These are phyloP conservation scores for Amphimedon queenslandica DNA, from an alignment of 37 sponge, comb jelly and placozoan genomes.

Conservation along the genomic window DNA sequence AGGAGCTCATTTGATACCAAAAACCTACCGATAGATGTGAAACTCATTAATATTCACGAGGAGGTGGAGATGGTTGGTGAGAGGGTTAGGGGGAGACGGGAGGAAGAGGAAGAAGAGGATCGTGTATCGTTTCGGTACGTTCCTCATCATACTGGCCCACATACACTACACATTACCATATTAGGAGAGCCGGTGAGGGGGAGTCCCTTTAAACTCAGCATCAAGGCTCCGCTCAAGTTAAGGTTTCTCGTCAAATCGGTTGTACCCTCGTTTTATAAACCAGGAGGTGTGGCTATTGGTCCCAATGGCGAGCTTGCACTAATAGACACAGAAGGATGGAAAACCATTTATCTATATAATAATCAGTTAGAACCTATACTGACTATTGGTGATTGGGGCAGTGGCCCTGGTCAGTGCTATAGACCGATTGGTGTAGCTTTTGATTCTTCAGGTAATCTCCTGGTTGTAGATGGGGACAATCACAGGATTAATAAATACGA, in stretches of 20 bases:
- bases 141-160: background rate
- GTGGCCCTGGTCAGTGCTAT: conserved; percentile 9
- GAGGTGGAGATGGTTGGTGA: background rate
- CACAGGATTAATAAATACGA: conserved; percentile 47
- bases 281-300: conserved; percentile 23
- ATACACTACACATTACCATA: conserved; percentile 21
- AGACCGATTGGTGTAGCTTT: conserved; percentile 34
- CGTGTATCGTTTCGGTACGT: conserved; percentile 11
- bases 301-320: conserved; percentile 23
- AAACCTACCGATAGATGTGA: background rate
- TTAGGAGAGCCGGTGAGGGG: conserved; percentile 19
- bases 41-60: background rate
- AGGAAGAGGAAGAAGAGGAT: background rate
- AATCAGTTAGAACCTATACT: conserved; percentile 1
- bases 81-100: background rate
- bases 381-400: conserved; percentile 26
- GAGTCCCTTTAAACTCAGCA: conserved; percentile 34
- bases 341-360: conserved; percentile 24
- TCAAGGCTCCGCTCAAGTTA: background rate
- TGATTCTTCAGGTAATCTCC: conserved; percentile 25
- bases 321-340: conserved; percentile 1
- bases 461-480: conserved; percentile 30
- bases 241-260: background rate
- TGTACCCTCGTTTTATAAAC: conserved; percentile 3
- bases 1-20: background rate